These are phyloP conservation scores for Onychomys leucogaster DNA, from an alignment of 2,797 vertebrate genomes.

Conservation along the genomic window DNA sequence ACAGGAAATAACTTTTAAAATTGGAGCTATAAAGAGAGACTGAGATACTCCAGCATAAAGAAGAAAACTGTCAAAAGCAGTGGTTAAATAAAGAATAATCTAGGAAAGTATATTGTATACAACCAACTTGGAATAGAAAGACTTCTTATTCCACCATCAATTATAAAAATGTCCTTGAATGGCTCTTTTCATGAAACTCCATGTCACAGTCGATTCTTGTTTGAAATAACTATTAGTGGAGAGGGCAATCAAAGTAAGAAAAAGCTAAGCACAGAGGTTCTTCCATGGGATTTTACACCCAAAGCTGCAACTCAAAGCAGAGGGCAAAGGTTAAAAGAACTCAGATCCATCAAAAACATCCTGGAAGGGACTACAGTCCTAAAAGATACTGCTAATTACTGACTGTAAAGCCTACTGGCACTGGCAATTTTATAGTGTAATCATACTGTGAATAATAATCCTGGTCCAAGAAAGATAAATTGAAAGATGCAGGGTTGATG, in stretches of 20 bases:
- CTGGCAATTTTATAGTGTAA: neutral
- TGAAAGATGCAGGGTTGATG: neutral
- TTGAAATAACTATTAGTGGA: neutral
- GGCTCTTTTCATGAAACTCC: neutral
- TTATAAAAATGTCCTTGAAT: neutral
- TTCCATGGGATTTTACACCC: neutral
- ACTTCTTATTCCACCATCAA: neutral
- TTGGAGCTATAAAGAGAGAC: neutral
- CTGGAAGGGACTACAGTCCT: neutral
- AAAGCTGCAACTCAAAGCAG: neutral
- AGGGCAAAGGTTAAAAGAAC: neutral
- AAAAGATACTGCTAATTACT: slow-evolving; percentile 6
- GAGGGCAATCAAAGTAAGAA: neutral
- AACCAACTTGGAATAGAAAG: neutral
- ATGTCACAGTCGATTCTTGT: neutral
- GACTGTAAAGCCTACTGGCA: neutral
- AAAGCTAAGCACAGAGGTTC: neutral
- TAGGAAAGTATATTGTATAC: neutral
- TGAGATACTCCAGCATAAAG: neutral
- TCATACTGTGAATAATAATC: slow-evolving; percentile 27
- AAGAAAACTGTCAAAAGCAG: neutral
- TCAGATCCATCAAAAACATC: neutral
- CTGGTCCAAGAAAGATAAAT: slow-evolving; percentile 1
- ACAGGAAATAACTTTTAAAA: neutral
- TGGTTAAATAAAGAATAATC: neutral